Evolutionary conservation across 2,113 vertebrate genomes (phyloP), one percentile per base, ranked within the genome.

Genomic region (Hiodon tergisus): DNA sequence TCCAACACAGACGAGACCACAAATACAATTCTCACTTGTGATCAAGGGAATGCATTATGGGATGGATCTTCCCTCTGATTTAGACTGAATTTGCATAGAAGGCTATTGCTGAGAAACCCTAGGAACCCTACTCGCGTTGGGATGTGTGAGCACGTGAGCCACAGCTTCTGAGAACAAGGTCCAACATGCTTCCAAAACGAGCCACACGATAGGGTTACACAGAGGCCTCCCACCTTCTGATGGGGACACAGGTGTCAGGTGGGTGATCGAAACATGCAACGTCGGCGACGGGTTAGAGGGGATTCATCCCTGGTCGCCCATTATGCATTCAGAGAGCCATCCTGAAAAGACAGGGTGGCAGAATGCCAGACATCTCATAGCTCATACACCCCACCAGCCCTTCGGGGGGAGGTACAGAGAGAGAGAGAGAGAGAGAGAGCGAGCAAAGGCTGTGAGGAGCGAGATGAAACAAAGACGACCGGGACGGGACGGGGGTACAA

Each of bases 301-400:
- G 69, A n/a, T 55, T 9, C 47, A 71, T 6, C 13, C 4, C 67
- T 2, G 0, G 1, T 16, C 72, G 6, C 16, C 72, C 14, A 16
- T 61, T 54, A 51, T 13, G n/a, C 60, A 4, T 31, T 63, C 60
- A 73, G 31, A 47, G 14, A 16, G 80, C 70, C 61, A 73, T 67
- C 73, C 74, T 83, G 84, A 87, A 87, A 85, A 81, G 82, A 82
- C 73, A 77, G 80, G 31, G 76, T 83, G 86, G 86, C 83, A 77
- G 72, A 55, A 73, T 9, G 81, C 85, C 85, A 88, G 81, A 75
- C 63, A 73, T 74, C 72, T 85, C 83, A 81, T 70, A 76, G 76
- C 80, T 81, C 62, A 74, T 76, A 62, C 69, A 60, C 62, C 52
- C 69, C 53, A 75, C 9, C 61, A 79, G 76, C 82, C 72, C 66